Percentiles rank a stretch among this genome's conserved stretches.
These are phyloP conservation scores for Sceloporus tristichus DNA, from an alignment of 2,113 vertebrate species.

Conservation along the genomic window DNA sequence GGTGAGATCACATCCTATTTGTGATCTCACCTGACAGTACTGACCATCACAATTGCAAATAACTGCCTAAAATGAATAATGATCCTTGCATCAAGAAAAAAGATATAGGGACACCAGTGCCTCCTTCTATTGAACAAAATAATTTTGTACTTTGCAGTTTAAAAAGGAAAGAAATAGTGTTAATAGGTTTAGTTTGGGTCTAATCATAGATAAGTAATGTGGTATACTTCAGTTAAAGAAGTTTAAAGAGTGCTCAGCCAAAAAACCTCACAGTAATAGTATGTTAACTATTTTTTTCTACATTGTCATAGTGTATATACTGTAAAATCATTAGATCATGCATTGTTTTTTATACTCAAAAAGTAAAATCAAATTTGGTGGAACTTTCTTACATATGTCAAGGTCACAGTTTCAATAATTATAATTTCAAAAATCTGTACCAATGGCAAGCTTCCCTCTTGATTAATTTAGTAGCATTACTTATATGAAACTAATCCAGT, in stretches of 20 bases:
- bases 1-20: background rate
- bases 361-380: background rate
- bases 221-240: background rate
- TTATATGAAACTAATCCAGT: slow-evolving; percentile 72
- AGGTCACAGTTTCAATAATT: slow-evolving; percentile 43
- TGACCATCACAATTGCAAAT: background rate
- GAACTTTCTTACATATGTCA: slow-evolving; percentile 25
- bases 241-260: background rate
- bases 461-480: slow-evolving; percentile 67
- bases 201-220: background rate
- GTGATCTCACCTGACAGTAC: slow-evolving; percentile 45
- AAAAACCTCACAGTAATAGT: slow-evolving; percentile 55
- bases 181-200: background rate
- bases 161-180: slow-evolving; percentile 8
- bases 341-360: background rate
- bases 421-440: slow-evolving; percentile 59
- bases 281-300: slow-evolving; percentile 52
- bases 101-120: slow-evolving; percentile 57
- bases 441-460: slow-evolving; percentile 60
- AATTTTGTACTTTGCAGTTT: slow-evolving; percentile 36
- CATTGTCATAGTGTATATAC: slow-evolving; percentile 50
- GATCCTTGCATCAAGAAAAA: slow-evolving; percentile 42
- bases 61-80: slow-evolving; percentile 14
- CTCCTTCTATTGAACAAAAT: slow-evolving; percentile 46
- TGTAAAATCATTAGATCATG: background rate